Base-by-base conservation (phyloP, 1,140 invertebrate species). In the Nephotettix cincticeps region DNA sequence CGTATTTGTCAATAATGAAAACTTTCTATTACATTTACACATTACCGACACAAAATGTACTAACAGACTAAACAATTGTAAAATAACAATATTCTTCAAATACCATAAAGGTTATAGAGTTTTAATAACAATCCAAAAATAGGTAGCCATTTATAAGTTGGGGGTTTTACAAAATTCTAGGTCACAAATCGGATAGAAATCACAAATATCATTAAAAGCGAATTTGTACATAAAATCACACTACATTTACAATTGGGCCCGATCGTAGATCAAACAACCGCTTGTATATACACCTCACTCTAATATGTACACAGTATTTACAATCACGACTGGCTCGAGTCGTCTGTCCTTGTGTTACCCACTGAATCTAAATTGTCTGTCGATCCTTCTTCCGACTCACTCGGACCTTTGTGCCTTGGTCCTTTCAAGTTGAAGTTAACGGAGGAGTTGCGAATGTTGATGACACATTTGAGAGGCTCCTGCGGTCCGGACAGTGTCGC, bases 61-160 rank as follows among this genome's bases (percentile, higher is more conserved):
- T 29, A 32, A 64, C 29, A 64, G n/a, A 30, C 32, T 32, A 30
- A 64, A 61, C 28, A 30, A 64, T 61, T 25, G 17, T 61, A 61
- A 6, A 9, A 61, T 30, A 64, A 64, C 28, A 64, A 32, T 30
- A 32, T 30, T 36, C 13, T 23, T 32, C 13, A 36, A 64, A 32
- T 64, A 64, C 30, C 61, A 64, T 32, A 1, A 30, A 64, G 28
- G 28, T 64, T 64, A 64, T 17, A 13, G n/a, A 65, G 17, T 65
- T 43, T 43, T 45, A 67, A 43, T 45, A 67, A 67, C 64, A 67
- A 67, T 67, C 64, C 64, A 67, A 67, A 67, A 67, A 67, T 67
- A 67, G 61, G 61, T 32, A 64, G 61, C 6, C 17, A 27, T 64
- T 64, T 64, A 32, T 19, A 29, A 25, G 21, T 65, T 65, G 30